A percentile compares a stretch with the other conserved stretches of the same genome.
phyloP scores from a whole-genome alignment of 2,113 vertebrate species.

The Rattus rattus region DNA sequence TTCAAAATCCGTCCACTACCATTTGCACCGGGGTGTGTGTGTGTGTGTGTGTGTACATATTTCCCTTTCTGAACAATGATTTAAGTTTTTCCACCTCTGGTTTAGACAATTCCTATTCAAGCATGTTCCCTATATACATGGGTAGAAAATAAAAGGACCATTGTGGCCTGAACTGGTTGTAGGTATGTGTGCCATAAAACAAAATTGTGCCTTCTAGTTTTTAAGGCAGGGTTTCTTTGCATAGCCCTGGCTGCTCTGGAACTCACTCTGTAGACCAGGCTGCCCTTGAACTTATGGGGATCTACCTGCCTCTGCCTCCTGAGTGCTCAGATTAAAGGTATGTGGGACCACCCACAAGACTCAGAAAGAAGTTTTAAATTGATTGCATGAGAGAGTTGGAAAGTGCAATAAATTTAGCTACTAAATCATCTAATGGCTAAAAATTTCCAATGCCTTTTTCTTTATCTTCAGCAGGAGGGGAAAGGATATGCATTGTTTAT shows the following conservation, averaged over 20 bases:
- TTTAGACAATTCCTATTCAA: not conserved
- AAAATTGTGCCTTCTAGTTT: not conserved
- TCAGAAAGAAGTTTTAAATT: not conserved
- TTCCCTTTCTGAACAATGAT: not conserved
- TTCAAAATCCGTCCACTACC: not conserved
- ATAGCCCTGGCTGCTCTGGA: not conserved
- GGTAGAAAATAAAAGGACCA: not conserved
- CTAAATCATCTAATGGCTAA: not conserved
- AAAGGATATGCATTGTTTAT: not conserved
- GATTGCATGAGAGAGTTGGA: not conserved
- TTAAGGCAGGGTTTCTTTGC: not conserved
- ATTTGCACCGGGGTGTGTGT: too few relatives aligned
- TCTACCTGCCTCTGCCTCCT: not conserved
- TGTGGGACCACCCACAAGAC: not conserved
- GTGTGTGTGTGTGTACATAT: too few relatives aligned
- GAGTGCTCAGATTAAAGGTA: not conserved
- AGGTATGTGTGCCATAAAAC: not conserved
- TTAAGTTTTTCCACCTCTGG: not conserved
- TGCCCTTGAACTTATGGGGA: not conserved
- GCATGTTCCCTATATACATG: not conserved
- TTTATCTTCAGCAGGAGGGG: not conserved
- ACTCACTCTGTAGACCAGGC: not conserved
- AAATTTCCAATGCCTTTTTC: not conserved
- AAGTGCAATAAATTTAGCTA: not conserved
- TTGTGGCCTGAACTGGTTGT: not conserved